Percentiles rank a stretch among this genome's conserved stretches.
These are phyloP conservation scores for Acanthosoma haemorrhoidale DNA, from an alignment of 2,888 invertebrate genomes.

Conservation along the genomic window DNA sequence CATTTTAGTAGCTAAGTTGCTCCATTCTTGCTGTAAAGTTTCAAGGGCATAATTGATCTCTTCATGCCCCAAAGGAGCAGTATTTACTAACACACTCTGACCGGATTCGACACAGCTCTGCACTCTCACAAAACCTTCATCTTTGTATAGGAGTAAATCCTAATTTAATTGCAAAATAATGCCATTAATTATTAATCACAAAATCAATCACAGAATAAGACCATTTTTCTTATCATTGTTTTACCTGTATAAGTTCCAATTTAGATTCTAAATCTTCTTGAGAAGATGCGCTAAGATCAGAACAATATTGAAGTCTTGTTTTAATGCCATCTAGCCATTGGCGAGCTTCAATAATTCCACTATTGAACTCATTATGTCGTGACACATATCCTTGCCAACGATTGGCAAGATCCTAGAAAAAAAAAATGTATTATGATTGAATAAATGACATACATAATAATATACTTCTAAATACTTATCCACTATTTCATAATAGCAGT, in stretches of 20 bases:
- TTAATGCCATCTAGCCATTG: constrained; percentile 79
- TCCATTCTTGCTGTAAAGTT: constrained; percentile 85
- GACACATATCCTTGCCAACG: constrained; percentile 90
- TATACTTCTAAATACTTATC: too few relatives aligned
- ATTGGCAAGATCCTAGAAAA: constrained; percentile 64
- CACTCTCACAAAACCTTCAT: constrained; percentile 84
- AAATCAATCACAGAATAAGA: not conserved
- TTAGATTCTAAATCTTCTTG: constrained; percentile 83
- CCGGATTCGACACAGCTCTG: constrained; percentile 85
- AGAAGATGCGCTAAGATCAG: constrained; percentile 72
- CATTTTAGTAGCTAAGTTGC: constrained; percentile 77
- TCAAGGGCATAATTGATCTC: constrained; percentile 77
- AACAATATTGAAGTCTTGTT: constrained; percentile 80
- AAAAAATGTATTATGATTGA: too few relatives aligned
- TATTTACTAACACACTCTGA: constrained; percentile 84
- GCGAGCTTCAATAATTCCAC: constrained; percentile 69
- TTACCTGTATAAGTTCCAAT: constrained; percentile 62
- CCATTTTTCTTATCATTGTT: too few relatives aligned
- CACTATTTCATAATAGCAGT: too few relatives aligned
- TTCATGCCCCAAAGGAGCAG: constrained; percentile 81
- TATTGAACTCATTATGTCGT: constrained; percentile 81
- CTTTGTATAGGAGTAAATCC: constrained; percentile 83
- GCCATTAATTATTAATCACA: not conserved
- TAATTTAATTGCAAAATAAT: constrained; percentile 45
- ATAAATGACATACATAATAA: too few relatives aligned